Evolutionary conservation across 1,140 invertebrate genomes (phyloP).

Genomic region (Tetraneura akinire): DNA sequence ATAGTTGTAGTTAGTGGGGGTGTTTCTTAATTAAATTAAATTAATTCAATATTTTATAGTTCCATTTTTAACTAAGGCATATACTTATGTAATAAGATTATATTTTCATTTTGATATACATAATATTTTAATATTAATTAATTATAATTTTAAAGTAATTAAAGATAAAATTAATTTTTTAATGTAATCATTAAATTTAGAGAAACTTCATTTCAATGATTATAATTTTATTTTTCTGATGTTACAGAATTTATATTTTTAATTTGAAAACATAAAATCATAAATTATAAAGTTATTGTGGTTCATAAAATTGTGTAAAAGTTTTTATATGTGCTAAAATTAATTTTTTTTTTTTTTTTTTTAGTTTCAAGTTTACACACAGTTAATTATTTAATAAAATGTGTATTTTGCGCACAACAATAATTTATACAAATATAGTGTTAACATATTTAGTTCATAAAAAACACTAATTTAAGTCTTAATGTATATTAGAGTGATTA

Average conservation of each 20-base stretch:
- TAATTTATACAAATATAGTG: constrained; percentile 13
- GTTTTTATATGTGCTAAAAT: constrained; percentile 13
- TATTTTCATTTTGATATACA: background rate
- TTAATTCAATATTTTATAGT: constrained; percentile 63
- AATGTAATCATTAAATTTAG: constrained; percentile 19
- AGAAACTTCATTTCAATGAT: too few species aligned
- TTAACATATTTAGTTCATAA: constrained; percentile 9
- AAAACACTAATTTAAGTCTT: constrained; percentile 36
- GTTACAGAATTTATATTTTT: background rate
- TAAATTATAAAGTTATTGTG: background rate
- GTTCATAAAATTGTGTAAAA: constrained; percentile 26
- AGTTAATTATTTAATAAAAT: background rate
- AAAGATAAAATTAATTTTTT: background rate
- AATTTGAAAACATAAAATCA: constrained; percentile 14
- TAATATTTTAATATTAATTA: background rate
- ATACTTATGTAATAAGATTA: background rate
- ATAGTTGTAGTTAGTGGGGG: constrained; percentile 92
- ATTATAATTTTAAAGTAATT: background rate
- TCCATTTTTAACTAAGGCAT: constrained; percentile 4
- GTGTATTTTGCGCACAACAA: constrained; percentile 33
- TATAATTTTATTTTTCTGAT: background rate
- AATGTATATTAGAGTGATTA: constrained; percentile 37
- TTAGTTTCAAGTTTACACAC: constrained; percentile 2
- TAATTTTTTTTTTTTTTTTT: background rate
- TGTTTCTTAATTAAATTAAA: constrained; percentile 59